Conservation (phyloP, 2,113 vertebrate genomes). For the Epinephelus moara region DNA sequence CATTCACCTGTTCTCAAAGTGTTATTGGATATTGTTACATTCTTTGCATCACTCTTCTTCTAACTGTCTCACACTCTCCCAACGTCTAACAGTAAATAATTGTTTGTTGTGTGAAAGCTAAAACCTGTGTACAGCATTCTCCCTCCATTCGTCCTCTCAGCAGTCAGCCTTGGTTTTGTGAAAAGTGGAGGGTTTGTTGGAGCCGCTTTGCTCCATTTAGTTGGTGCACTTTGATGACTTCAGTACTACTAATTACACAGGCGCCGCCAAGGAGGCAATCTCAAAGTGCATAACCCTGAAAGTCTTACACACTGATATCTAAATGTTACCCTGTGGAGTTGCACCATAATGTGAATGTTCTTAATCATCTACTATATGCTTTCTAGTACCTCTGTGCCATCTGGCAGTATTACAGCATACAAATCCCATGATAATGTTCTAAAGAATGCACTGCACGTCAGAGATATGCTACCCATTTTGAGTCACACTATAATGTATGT, state of each 20-base stretch:
- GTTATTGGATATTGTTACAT: not conserved
- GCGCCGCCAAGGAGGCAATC: slow-evolving; percentile 57
- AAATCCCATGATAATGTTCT: slow-evolving; percentile 36
- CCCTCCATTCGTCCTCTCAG: not conserved
- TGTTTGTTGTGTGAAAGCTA: slow-evolving; percentile 34
- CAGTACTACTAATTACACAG: slow-evolving; percentile 68
- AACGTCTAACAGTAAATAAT: not conserved
- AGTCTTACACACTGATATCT: slow-evolving; percentile 48
- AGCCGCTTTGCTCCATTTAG: slow-evolving; percentile 64
- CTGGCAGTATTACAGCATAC: slow-evolving; percentile 40
- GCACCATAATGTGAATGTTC: slow-evolving; percentile 57
- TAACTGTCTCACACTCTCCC: not conserved
- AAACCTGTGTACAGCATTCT: not conserved
- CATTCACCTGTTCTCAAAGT: slow-evolving; percentile 15
- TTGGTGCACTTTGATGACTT: slow-evolving; percentile 68
- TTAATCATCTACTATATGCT: slow-evolving; percentile 40
- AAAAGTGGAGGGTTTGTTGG: slow-evolving; percentile 52
- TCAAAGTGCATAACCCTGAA: slow-evolving; percentile 61
- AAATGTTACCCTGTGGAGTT: slow-evolving; percentile 59
- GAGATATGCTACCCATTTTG: slow-evolving; percentile 25
- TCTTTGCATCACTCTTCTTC: slow-evolving; percentile 5
- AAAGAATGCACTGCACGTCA: slow-evolving; percentile 29
- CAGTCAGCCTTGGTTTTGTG: slow-evolving; percentile 20
- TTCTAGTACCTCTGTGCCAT: slow-evolving; percentile 47
- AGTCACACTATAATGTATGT: slow-evolving; percentile 13